A percentile compares a stretch with the other conserved stretches of the same genome.
Conservation (phyloP, 2,888 invertebrate species). For the Apamea crenata region DNA sequence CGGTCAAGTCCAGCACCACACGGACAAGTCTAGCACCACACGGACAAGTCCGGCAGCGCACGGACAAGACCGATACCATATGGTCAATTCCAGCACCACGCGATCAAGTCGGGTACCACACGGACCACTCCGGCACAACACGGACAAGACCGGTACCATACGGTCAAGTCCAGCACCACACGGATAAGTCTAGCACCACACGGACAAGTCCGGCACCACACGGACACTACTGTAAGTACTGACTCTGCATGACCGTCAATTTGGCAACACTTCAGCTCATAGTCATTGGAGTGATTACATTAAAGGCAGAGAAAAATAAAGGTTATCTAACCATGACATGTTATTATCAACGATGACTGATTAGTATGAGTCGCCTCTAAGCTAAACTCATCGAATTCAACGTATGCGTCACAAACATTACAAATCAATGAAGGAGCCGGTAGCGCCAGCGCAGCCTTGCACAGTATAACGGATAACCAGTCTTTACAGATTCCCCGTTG, state of each 20-base stretch:
- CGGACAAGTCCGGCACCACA: no score
- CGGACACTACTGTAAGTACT: no score
- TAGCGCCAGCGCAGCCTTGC: slow-evolving; percentile 24
- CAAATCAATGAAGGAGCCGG: background rate
- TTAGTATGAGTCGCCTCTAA: slow-evolving; percentile 22
- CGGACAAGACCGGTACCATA: no score
- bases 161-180: no score
- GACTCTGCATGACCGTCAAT: background rate
- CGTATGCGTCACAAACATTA: slow-evolving; percentile 30
- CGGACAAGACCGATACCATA: no score
- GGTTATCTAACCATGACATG: background rate
- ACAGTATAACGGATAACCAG: slow-evolving; percentile 31
- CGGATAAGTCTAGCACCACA: no score
- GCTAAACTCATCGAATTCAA: slow-evolving; percentile 17
- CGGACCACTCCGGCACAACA: no score
- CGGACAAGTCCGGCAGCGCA: no score
- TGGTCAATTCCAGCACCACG: no score
- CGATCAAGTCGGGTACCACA: no score
- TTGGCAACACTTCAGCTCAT: background rate
- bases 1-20: no score
- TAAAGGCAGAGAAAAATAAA: background rate
- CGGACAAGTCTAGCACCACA: no score
- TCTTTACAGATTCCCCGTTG: slow-evolving; percentile 10
- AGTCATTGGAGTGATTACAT: background rate
- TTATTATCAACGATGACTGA: background rate